Base-by-base conservation (phyloP, 2,113 vertebrate species). In the Brevimyrus niger region DNA sequence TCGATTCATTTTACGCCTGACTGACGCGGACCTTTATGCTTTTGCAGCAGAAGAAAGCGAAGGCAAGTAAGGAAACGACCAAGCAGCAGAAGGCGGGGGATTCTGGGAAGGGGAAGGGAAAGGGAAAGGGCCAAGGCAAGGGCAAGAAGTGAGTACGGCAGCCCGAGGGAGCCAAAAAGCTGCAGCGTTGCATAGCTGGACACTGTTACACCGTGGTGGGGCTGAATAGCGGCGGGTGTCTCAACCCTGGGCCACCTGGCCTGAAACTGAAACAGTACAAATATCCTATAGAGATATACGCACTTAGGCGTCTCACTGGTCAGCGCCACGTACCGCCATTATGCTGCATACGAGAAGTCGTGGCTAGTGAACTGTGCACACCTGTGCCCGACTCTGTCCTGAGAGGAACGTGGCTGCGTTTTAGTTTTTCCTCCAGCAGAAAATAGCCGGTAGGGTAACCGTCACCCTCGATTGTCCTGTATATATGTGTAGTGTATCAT, bases 31-130 rank as follows among this genome's bases (percentile, higher is more conserved):
- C 6, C 38, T 48, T 88, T 91, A 69, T 89, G 55, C 61, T 21
- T 90, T 87, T 53, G 17, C 92, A 97, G 96, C 96, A 97, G 93
- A 99, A 97, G 95, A 99, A 97, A 92, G 90, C 73, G 0, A 98
- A 97, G 94, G 88, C 95, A 90, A 94, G 95, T 90, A 99, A 97
- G 93, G 91, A 93, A 69, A 58, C n/a, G n/a, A 13, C 95, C 88
- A 97, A 96, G 91, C 94, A 94, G 92, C 96, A 96, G 92, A 97
- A 96, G 94, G 94, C 93, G 0, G 96, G 95, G 58, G 96, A 96
- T 90, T 94, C 94, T 90, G 96, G 94, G 53, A 97, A 97, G 91
- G 96, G 96, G 48, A 97, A 97, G 91, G 96, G 96, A 2, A 98
- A 96, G 73, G 95, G 92, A 19, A 97, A 94, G 91, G 95, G 95